These are phyloP conservation scores for Taxidea taxus DNA, from an alignment of 2,113 vertebrate species.

Conservation along the genomic window DNA sequence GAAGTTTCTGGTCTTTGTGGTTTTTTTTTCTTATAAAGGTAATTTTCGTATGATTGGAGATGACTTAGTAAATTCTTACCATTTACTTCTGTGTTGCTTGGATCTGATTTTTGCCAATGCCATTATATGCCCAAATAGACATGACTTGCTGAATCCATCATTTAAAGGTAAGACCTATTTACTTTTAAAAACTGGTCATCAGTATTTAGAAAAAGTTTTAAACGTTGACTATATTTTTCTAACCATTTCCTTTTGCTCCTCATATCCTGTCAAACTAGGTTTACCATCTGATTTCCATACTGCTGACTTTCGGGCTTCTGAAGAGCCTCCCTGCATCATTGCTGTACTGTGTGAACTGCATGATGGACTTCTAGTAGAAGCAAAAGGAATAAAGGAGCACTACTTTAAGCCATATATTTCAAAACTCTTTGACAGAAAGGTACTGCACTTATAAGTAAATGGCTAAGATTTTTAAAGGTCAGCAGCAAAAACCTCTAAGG, in stretches of 20 bases:
- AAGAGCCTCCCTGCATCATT: slow-evolving; percentile 90
- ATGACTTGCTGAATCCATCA: slow-evolving; percentile 91
- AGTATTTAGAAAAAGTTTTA: slow-evolving; percentile 39
- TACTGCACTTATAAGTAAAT: slow-evolving; percentile 69
- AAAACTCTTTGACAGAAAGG: slow-evolving; percentile 93
- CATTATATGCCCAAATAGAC: slow-evolving; percentile 91
- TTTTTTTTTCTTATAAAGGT: slow-evolving; percentile 83
- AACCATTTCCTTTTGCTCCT: not conserved
- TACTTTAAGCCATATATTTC: slow-evolving; percentile 97
- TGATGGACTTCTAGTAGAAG: slow-evolving; percentile 94
- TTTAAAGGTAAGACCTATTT: slow-evolving; percentile 89
- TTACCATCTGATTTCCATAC: slow-evolving; percentile 82
- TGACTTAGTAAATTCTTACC: slow-evolving; percentile 99
- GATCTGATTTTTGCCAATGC: slow-evolving; percentile 96
- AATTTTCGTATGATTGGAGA: slow-evolving; percentile 99
- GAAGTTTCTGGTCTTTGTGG: slow-evolving; percentile 42
- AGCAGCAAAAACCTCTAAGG: not conserved
- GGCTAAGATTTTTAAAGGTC: not conserved
- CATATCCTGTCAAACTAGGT: slow-evolving; percentile 77
- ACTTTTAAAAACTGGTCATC: slow-evolving; percentile 9
- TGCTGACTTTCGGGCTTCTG: slow-evolving; percentile 71
- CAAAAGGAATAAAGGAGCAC: slow-evolving; percentile 98
- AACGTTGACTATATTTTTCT: not conserved
- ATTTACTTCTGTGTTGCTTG: slow-evolving; percentile 98
- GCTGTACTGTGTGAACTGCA: slow-evolving; percentile 92